Evolutionary conservation across 2,113 vertebrate species (phyloP).

Genomic region (Nicator chloris): DNA sequence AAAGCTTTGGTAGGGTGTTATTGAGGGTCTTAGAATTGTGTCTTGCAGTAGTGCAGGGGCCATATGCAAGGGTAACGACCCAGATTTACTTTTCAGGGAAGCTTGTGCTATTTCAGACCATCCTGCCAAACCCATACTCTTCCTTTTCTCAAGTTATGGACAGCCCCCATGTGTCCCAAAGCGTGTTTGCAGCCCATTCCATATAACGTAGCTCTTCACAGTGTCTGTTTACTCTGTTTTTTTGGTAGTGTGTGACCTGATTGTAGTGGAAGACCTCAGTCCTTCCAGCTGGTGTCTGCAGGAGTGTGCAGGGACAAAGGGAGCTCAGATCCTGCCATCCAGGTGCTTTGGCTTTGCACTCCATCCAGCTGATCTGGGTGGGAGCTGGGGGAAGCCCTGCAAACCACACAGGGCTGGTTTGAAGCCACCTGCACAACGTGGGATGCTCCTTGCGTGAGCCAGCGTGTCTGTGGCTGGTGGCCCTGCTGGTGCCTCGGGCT

Average conservation of each 20-base stretch:
- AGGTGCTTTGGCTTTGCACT: neutral
- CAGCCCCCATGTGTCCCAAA: neutral
- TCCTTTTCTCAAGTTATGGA: neutral
- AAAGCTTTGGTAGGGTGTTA: neutral
- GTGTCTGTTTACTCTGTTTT: neutral
- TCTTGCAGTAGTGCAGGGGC: neutral
- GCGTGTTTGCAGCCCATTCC: neutral
- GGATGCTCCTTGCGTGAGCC: neutral
- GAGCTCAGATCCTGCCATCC: neutral
- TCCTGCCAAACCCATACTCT: neutral
- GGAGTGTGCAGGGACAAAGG: neutral
- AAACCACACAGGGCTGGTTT: neutral
- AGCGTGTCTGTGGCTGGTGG: neutral
- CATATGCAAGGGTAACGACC: accelerated
- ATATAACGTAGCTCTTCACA: neutral
- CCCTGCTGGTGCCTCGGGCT: neutral
- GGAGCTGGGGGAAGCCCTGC: neutral
- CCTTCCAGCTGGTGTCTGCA: neutral
- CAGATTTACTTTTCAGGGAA: neutral
- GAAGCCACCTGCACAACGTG: neutral
- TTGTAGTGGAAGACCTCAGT: neutral
- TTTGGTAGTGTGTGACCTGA: neutral
- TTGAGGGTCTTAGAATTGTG: accelerated
- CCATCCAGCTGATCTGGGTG: neutral
- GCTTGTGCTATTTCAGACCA: neutral